A percentile compares a stretch with the other conserved stretches of the same genome.
Evolutionary conservation across 2,113 vertebrate species (phyloP).

Genomic region (Gnathonemus longibarbis): DNA sequence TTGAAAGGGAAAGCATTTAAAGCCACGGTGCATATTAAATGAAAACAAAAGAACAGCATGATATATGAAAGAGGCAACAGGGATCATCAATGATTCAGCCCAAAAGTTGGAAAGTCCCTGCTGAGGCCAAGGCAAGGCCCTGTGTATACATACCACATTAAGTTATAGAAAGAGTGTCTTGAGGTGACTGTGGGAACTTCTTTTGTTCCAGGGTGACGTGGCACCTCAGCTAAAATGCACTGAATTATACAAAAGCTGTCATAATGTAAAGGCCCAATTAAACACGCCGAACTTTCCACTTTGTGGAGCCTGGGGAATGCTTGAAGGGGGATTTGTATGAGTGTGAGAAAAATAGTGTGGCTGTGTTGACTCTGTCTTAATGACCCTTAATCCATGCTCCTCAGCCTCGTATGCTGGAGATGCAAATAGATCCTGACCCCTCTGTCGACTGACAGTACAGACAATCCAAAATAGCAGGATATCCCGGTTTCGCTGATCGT

Average conservation of each 20-base stretch:
- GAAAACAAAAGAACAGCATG: not conserved
- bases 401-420: not conserved
- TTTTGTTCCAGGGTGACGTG: not conserved
- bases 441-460: not conserved
- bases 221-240: not conserved
- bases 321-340: not conserved
- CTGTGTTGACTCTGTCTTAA: not conserved
- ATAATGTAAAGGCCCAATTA: not conserved
- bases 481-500: not conserved
- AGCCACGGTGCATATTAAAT: not conserved
- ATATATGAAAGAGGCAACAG: not conserved
- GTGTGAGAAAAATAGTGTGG: not conserved
- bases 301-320: not conserved
- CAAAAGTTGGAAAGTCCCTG: not conserved
- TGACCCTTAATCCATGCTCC: not conserved
- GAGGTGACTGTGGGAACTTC: not conserved
- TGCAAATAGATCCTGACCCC: not conserved
- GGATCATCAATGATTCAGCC: not conserved
- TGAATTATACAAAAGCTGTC: not conserved
- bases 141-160: not conserved
- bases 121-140: not conserved
- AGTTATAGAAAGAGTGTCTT: not conserved
- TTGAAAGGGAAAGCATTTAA: not conserved
- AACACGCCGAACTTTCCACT: not conserved
- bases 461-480: conserved; percentile 7